phyloP scores from a whole-genome alignment of 2,797 vertebrate genomes.

The Orientallactaga sibirica region DNA sequence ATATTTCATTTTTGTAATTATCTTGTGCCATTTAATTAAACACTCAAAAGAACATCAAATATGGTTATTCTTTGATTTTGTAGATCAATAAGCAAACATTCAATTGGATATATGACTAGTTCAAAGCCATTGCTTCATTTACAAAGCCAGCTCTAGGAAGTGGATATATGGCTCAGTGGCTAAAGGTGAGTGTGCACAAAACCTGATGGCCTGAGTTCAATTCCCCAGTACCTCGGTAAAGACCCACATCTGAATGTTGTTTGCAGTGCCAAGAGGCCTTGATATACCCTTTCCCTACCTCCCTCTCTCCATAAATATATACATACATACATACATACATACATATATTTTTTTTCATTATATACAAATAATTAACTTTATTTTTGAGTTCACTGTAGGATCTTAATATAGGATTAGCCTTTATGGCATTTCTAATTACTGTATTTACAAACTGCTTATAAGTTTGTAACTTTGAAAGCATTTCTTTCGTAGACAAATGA shows the following conservation, averaged over 20 bases:
- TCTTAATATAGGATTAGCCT: slow-evolving; percentile 35
- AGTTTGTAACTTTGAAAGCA: slow-evolving; percentile 24
- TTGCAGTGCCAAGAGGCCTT: too few relatives aligned
- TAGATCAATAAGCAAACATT: neutral
- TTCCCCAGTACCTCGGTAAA: too few relatives aligned
- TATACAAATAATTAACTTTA: too few relatives aligned
- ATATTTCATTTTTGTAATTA: neutral
- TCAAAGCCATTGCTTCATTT: neutral
- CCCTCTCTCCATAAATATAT: too few relatives aligned
- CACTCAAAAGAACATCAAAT: neutral
- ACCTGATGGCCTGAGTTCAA: too few relatives aligned
- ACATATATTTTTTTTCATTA: too few relatives aligned
- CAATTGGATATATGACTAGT: neutral
- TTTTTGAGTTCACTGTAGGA: slow-evolving; percentile 48
- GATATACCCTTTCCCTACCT: too few relatives aligned
- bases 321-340: too few relatives aligned
- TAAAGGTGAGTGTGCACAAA: too few relatives aligned
- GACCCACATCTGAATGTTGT: too few relatives aligned
- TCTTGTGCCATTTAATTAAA: neutral
- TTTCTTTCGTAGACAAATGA: slow-evolving; percentile 43
- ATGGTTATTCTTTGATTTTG: neutral
- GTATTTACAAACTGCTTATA: slow-evolving; percentile 53
- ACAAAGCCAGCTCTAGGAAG: too few relatives aligned
- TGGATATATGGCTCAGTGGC: too few relatives aligned
- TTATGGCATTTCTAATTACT: slow-evolving; percentile 24